Conservation (phyloP, 2,797 vertebrate species). For the Periophthalmus magnuspinnatus region DNA sequence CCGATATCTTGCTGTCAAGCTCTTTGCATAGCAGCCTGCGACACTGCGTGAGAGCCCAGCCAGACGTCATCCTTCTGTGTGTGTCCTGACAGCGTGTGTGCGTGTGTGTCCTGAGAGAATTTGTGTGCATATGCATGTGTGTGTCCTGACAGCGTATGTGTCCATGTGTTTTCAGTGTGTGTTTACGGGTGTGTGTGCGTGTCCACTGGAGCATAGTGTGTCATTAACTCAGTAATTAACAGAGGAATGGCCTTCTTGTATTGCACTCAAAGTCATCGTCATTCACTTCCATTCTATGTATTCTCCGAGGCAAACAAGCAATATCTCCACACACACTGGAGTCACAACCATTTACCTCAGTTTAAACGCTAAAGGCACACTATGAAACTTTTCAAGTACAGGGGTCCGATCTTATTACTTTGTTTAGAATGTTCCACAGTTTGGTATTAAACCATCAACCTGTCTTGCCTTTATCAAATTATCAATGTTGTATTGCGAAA, state of each 20-base stretch:
- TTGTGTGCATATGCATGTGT: slow-evolving; percentile 38
- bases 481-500: too few relatives aligned
- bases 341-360: slow-evolving; percentile 7
- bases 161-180: slow-evolving; percentile 21
- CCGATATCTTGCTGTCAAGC: slow-evolving; percentile 69
- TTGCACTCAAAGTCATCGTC: slow-evolving; percentile 54
- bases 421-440: too few relatives aligned
- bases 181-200: slow-evolving; percentile 32
- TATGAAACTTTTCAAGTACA: too few relatives aligned
- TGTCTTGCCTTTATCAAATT: too few relatives aligned
- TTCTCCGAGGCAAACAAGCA: neutral
- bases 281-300: slow-evolving; percentile 13
- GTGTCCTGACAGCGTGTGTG: slow-evolving; percentile 34
- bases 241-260: slow-evolving; percentile 54
- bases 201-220: slow-evolving; percentile 63
- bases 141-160: slow-evolving; percentile 11
- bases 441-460: too few relatives aligned
- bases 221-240: slow-evolving; percentile 74
- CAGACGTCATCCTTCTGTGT: slow-evolving; percentile 53
- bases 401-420: too few relatives aligned
- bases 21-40: slow-evolving; percentile 59
- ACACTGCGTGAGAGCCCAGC: slow-evolving; percentile 44
- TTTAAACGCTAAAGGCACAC: too few relatives aligned
- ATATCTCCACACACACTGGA: neutral
- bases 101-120: slow-evolving; percentile 26